phyloP scores from a whole-genome alignment of 30 jellyfish, hydroid and myxozoan species.

The Aurelia aurita region DNA sequence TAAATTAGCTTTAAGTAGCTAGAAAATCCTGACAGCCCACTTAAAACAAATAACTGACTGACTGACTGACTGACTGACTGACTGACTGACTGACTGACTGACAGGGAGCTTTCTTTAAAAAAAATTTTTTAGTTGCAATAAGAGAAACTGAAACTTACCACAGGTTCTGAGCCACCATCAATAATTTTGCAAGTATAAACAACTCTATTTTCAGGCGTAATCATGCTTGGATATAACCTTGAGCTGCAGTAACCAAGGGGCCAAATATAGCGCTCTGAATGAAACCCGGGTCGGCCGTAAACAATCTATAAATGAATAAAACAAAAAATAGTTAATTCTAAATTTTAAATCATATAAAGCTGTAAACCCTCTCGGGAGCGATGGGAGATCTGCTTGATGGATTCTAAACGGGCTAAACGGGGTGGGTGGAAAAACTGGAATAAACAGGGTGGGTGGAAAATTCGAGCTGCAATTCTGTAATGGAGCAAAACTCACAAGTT shows the following conservation, averaged over 20 bases:
- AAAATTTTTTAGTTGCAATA: not conserved
- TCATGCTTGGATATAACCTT: conserved; percentile 89
- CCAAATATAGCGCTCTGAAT: conserved; percentile 94
- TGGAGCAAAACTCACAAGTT: no score
- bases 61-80: not conserved
- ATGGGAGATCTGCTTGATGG: no score
- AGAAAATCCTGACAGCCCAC: no score
- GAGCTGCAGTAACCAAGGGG: conserved; percentile 98
- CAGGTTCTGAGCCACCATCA: conserved; percentile 96
- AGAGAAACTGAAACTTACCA: conserved; percentile 46
- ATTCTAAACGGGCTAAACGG: no score
- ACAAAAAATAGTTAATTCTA: no score
- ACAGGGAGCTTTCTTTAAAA: not conserved
- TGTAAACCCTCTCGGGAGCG: no score
- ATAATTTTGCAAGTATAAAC: conserved; percentile 80
- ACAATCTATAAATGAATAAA: conserved; percentile 48
- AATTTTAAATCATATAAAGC: no score
- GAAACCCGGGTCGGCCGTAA: conserved; percentile 87
- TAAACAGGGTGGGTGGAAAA: no score
- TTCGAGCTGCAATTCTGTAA: no score
- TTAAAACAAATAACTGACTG: no score
- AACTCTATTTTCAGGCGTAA: conserved; percentile 86
- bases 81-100: not conserved
- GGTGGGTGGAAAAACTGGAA: no score
- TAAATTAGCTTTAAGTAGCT: no score